Percentiles rank a stretch among this genome's conserved stretches.
Conservation (phyloP, 2,797 vertebrate species). For the Sebastes minor region DNA sequence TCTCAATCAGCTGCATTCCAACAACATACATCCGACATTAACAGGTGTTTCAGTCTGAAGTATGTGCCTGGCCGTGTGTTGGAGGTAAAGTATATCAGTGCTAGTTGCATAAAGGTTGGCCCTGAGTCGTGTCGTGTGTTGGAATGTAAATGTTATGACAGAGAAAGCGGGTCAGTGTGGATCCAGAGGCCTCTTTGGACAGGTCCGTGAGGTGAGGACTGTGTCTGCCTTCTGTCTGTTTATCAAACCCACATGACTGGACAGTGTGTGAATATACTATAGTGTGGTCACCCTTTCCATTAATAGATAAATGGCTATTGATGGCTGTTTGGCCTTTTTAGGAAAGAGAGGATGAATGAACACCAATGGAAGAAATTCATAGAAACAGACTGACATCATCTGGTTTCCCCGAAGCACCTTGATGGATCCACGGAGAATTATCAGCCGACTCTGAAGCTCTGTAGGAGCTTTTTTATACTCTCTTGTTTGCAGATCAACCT, state of each 20-base stretch:
- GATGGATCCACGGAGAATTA: not conserved
- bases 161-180: not conserved
- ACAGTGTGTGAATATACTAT: not conserved
- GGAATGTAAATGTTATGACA: conserved; percentile 67
- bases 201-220: conserved; percentile 15
- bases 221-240: conserved; percentile 25
- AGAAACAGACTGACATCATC: not conserved
- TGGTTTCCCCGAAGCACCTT: not conserved
- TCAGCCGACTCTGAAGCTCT: not conserved
- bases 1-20: not conserved
- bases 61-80: not conserved
- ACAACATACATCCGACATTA: not conserved
- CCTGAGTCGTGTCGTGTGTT: not conserved
- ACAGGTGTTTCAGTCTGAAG: not conserved
- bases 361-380: not conserved
- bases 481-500: not conserved
- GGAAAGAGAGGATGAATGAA: not conserved
- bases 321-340: not conserved
- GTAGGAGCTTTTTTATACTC: not conserved
- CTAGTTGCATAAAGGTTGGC: not conserved
- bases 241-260: not conserved
- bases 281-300: not conserved
- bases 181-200: conserved; percentile 8
- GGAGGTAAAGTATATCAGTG: not conserved
- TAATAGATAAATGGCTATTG: not conserved